These are phyloP conservation scores for Trididemnum clinides DNA, from an alignment of 23 tunicate species.

Conservation along the genomic window DNA sequence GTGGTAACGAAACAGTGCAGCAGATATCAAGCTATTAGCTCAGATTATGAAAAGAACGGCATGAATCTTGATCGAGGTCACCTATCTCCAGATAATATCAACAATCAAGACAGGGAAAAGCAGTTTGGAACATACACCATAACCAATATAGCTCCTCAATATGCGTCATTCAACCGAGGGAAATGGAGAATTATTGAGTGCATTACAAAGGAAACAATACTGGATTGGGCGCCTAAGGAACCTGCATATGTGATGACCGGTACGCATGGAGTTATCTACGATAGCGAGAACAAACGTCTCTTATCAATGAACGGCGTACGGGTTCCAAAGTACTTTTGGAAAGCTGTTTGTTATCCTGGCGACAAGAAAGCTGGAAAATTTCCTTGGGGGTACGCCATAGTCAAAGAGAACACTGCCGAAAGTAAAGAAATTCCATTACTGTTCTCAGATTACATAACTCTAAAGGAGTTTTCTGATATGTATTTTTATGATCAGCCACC, in stretches of 20 bases:
- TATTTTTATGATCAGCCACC: slow-evolving; percentile 61
- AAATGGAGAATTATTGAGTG: neutral
- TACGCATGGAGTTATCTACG: neutral
- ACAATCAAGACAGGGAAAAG: neutral
- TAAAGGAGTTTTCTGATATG: slow-evolving; percentile 53
- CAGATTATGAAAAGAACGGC: neutral
- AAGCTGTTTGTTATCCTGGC: neutral
- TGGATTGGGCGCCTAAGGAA: neutral
- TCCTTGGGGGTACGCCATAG: neutral
- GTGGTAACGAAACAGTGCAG: neutral
- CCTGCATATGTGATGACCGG: neutral
- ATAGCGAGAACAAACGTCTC: neutral
- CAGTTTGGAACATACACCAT: neutral
- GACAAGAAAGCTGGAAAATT: neutral
- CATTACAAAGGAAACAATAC: neutral
- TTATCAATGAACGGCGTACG: neutral
- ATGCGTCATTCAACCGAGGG: neutral
- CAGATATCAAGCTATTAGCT: neutral
- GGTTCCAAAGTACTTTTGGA: neutral
- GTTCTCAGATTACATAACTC: slow-evolving; percentile 33
- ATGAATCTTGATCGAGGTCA: neutral
- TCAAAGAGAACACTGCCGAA: no score
- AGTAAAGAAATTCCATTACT: neutral
- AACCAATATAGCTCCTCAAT: neutral
- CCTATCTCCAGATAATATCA: neutral